These are phyloP conservation scores for Scartelaos histophorus DNA, from an alignment of 2,113 vertebrate genomes.

Conservation along the genomic window DNA sequence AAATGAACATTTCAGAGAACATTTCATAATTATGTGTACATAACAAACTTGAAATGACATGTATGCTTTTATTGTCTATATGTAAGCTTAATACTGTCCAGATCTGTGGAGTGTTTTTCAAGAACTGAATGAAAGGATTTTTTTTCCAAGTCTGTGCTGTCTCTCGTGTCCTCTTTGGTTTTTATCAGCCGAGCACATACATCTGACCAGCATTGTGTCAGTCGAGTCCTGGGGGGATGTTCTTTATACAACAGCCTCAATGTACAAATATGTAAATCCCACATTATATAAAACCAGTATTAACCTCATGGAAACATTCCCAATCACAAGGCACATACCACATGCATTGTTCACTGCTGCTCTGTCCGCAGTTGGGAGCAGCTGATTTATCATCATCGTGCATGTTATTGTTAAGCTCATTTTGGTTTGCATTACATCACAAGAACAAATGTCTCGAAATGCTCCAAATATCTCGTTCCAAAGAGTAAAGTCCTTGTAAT, in stretches of 20 bases:
- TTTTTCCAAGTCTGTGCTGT: constrained; percentile 1
- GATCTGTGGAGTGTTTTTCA: neutral
- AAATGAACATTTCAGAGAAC: neutral
- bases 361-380: constrained; percentile 1
- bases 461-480: neutral
- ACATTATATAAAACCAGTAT: constrained; percentile 29
- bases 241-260: constrained; percentile 57
- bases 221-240: constrained; percentile 46
- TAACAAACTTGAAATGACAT: neutral
- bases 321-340: neutral
- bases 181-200: constrained; percentile 11
- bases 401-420: neutral
- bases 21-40: too few species aligned
- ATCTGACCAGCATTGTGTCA: constrained; percentile 57
- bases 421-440: neutral
- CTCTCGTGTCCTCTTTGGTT: constrained; percentile 24
- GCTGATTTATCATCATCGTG: constrained; percentile 4
- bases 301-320: constrained; percentile 14
- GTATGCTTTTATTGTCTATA: neutral
- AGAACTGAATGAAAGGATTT: neutral
- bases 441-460: neutral
- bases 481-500: neutral
- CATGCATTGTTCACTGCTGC: constrained; percentile 8
- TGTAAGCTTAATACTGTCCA: neutral
- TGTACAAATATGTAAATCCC: constrained; percentile 55